These are phyloP conservation scores for Pogonomyrmex californicus DNA, from an alignment of 1,140 invertebrate genomes.

Conservation along the genomic window DNA sequence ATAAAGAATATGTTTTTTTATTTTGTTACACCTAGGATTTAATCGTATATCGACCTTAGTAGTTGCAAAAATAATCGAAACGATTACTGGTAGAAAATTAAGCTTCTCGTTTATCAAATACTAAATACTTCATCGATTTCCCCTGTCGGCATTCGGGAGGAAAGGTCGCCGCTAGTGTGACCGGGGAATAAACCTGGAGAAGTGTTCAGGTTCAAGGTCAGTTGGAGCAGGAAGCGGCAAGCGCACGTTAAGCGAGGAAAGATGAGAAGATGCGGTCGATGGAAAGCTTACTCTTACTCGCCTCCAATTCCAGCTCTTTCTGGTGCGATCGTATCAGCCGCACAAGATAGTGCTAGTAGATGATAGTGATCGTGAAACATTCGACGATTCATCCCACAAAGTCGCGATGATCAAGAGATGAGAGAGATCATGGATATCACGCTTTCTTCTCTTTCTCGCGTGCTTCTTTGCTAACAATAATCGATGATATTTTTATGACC, in stretches of 20 bases:
- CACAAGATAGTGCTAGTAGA: too few relatives aligned
- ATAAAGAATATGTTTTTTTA: neutral
- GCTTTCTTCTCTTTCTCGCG: neutral
- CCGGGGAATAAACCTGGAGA: slow-evolving; percentile 23
- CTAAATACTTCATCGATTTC: slow-evolving; percentile 67
- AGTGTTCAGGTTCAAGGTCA: slow-evolving; percentile 76
- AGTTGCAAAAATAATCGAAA: neutral
- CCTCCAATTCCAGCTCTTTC: neutral
- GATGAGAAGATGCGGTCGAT: slow-evolving; percentile 60
- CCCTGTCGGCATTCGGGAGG: slow-evolving; percentile 42
- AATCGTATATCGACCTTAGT: neutral
- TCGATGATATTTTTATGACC: slow-evolving; percentile 66
- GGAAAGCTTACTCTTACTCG: slow-evolving; percentile 19
- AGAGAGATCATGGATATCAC: neutral
- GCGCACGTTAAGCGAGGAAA: neutral
- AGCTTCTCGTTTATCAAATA: slow-evolving; percentile 21
- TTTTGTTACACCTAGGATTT: neutral
- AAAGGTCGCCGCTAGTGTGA: slow-evolving; percentile 29
- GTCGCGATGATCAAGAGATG: neutral
- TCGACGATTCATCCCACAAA: neutral
- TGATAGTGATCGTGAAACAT: neutral
- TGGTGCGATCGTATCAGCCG: neutral
- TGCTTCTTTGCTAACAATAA: neutral
- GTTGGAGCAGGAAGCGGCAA: slow-evolving; percentile 57
- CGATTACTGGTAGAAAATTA: neutral